Conservation (phyloP, 1,140 invertebrate species). For the Bradysia coprophila region DNA sequence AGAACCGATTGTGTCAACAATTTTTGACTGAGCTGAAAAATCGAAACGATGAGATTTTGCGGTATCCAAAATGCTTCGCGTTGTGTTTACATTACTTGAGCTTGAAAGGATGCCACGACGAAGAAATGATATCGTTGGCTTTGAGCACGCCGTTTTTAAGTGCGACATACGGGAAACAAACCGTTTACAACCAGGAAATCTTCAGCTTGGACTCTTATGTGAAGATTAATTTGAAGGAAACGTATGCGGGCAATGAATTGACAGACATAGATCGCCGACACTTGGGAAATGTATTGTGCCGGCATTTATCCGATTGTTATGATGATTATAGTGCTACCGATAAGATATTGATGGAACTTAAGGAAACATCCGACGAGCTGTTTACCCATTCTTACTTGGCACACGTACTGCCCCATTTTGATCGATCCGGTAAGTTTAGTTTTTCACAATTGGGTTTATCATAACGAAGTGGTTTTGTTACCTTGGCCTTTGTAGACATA, state of each 20-base stretch:
- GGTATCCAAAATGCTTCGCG: conserved; percentile 23
- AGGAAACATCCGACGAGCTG: conserved; percentile 13
- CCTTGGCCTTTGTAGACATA: conserved; percentile 17
- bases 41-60: conserved; percentile 25
- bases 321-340: conserved; percentile 22
- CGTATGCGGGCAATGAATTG: conserved; percentile 30
- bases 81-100: conserved; percentile 27
- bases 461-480: conserved; percentile 1
- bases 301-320: conserved; percentile 24
- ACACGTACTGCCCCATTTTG: conserved; percentile 35
- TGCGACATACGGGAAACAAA: conserved; percentile 17
- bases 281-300: conserved; percentile 25
- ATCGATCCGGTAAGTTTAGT: conserved; percentile 23
- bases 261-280: conserved; percentile 14
- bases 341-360: conserved; percentile 25
- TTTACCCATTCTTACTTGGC: conserved; percentile 12
- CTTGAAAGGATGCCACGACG: conserved; percentile 25
- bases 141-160: conserved; percentile 25
- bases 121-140: conserved; percentile 26
- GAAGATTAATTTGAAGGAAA: conserved; percentile 30
- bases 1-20: conserved; percentile 21
- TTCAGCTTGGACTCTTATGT: conserved; percentile 30
- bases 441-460: too few species aligned
- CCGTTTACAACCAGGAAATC: conserved; percentile 22
- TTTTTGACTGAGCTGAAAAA: conserved; percentile 26